A percentile compares a stretch with the other conserved stretches of the same genome.
These are phyloP conservation scores for Okapia johnstoni DNA, from an alignment of 2,113 vertebrate species.

Conservation along the genomic window DNA sequence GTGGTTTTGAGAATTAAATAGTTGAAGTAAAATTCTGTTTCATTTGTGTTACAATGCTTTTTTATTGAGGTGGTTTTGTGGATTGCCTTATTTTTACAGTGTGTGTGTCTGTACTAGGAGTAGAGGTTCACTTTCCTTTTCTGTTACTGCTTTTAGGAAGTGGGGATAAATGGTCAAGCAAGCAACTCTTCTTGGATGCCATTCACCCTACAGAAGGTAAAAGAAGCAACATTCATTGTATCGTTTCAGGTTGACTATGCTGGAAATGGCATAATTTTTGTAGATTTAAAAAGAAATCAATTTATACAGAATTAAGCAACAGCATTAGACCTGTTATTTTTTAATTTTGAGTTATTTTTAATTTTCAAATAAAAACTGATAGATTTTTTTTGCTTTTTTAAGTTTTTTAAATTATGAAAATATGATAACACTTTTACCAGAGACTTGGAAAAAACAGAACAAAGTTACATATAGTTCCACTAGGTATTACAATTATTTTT, in stretches of 20 bases:
- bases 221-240: not conserved
- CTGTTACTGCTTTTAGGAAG: slow-evolving; percentile 67
- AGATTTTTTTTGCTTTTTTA: not conserved
- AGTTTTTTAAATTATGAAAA: not conserved
- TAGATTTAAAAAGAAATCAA: not conserved
- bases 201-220: slow-evolving; percentile 73
- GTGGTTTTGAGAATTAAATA: slow-evolving; percentile 18
- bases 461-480: not conserved
- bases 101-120: not conserved
- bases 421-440: not conserved
- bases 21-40: slow-evolving; percentile 36
- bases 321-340: not conserved
- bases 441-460: not conserved
- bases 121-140: slow-evolving; percentile 46
- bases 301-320: not conserved
- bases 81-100: not conserved
- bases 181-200: slow-evolving; percentile 70
- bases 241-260: not conserved
- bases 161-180: slow-evolving; percentile 73
- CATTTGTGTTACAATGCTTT: slow-evolving; percentile 18
- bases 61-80: slow-evolving; percentile 11
- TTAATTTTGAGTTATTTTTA: not conserved
- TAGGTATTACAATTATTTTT: not conserved
- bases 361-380: slow-evolving; percentile 37
- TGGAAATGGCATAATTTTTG: not conserved